A percentile compares a stretch with the other conserved stretches of the same genome.
Evolutionary conservation across 2,888 invertebrate genomes (phyloP).

Genomic region (Chrysodeixis includens): DNA sequence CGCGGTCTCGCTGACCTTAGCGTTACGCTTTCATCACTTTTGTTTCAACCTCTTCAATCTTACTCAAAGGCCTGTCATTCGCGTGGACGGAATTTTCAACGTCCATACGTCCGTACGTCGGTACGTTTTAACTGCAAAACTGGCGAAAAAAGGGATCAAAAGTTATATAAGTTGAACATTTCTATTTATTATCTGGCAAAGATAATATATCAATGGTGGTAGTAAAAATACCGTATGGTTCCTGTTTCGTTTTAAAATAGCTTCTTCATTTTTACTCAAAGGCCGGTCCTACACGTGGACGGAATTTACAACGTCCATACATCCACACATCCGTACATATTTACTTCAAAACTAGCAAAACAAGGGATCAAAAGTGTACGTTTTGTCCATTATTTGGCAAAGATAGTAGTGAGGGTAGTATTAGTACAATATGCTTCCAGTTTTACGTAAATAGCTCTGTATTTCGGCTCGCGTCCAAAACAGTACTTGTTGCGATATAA

Average conservation of each 20-base stretch:
- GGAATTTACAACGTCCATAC: slow-evolving; percentile 13
- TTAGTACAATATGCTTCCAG: slow-evolving; percentile 36
- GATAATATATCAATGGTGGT: no score
- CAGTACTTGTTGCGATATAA: slow-evolving; percentile 36
- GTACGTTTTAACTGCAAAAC: neutral
- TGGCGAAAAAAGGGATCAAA: slow-evolving; percentile 18
- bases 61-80: slow-evolving; percentile 38
- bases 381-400: slow-evolving; percentile 37
- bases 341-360: slow-evolving; percentile 7
- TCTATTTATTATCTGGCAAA: slow-evolving; percentile 35
- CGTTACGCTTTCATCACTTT: slow-evolving; percentile 38
- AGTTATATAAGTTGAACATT: slow-evolving; percentile 10
- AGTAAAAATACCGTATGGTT: slow-evolving; percentile 23
- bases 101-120: neutral
- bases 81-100: slow-evolving; percentile 15
- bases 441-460: slow-evolving; percentile 39
- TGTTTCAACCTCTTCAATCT: slow-evolving; percentile 34
- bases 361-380: slow-evolving; percentile 17
- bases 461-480: slow-evolving; percentile 55
- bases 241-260: no score
- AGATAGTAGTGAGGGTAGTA: slow-evolving; percentile 22
- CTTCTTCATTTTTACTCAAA: slow-evolving; percentile 37
- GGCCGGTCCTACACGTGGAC: slow-evolving; percentile 25
- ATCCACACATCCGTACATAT: neutral
- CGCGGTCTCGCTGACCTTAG: slow-evolving; percentile 19